A percentile compares a stretch with the other conserved stretches of the same genome.
These are phyloP conservation scores for Notiomystis cincta DNA, from an alignment of 2,113 vertebrate species.

Conservation along the genomic window DNA sequence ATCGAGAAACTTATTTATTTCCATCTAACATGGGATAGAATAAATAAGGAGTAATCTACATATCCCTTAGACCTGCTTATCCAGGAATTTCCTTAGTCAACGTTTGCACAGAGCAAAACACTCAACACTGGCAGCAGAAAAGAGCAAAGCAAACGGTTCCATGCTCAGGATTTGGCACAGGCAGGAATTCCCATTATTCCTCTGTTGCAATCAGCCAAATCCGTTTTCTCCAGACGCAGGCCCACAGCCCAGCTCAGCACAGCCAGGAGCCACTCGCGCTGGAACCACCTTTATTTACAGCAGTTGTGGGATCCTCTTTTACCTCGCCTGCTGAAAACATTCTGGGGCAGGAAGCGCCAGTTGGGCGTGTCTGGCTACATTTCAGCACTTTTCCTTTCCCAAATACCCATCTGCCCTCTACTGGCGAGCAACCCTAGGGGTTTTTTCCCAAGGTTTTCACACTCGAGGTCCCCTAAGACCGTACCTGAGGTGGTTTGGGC, in stretches of 20 bases:
- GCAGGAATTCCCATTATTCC: not conserved
- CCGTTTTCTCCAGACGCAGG: not conserved
- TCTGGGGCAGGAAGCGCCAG: not conserved
- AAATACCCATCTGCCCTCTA: not conserved
- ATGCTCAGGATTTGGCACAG: not conserved
- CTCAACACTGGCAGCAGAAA: not conserved
- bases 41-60: not conserved
- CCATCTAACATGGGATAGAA: not conserved
- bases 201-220: not conserved
- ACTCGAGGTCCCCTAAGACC: fast-evolving
- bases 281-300: not conserved
- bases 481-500: constrained; percentile 76
- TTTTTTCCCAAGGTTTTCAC: not conserved
- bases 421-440: not conserved
- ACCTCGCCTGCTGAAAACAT: not conserved
- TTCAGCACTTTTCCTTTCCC: not conserved
- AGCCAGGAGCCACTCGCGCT: not conserved
- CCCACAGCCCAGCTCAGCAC: not conserved
- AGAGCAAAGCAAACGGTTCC: not conserved
- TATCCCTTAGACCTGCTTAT: not conserved
- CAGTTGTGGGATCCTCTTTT: not conserved
- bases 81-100: not conserved
- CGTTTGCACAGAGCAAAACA: not conserved
- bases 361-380: not conserved
- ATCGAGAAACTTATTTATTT: not conserved